These are phyloP conservation scores for Drosophila melanica DNA, from an alignment of 1,140 invertebrate species.

Conservation along the genomic window DNA sequence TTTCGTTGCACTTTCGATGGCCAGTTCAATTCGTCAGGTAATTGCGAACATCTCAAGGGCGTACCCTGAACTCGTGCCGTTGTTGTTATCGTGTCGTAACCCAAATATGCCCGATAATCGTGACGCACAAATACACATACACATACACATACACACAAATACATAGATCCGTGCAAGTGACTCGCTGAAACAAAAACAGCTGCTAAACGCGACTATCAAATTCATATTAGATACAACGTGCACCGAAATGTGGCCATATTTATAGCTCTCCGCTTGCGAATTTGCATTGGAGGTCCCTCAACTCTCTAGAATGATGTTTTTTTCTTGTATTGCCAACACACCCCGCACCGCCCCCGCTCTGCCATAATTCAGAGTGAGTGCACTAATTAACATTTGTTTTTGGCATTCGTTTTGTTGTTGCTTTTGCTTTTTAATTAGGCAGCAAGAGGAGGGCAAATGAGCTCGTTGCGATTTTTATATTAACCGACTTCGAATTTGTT, in stretches of 20 bases:
- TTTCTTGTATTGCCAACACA: slow-evolving; percentile 33
- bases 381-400: slow-evolving; percentile 72
- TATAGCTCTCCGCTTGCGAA: not conserved
- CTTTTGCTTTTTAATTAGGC: slow-evolving; percentile 69
- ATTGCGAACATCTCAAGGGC: slow-evolving; percentile 30
- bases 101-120: slow-evolving; percentile 56
- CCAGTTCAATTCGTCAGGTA: not conserved
- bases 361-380: slow-evolving; percentile 66
- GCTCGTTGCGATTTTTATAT: slow-evolving; percentile 27
- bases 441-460: not conserved
- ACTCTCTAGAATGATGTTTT: slow-evolving; percentile 17
- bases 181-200: slow-evolving; percentile 49
- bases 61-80: slow-evolving; percentile 25
- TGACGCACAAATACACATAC: slow-evolving; percentile 8
- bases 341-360: slow-evolving; percentile 2
- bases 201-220: slow-evolving; percentile 54
- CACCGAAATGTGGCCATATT: slow-evolving; percentile 1
- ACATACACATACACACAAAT: slow-evolving; percentile 21
- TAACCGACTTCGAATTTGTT: slow-evolving; percentile 26
- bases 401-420: slow-evolving; percentile 14
- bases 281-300: slow-evolving; percentile 35
- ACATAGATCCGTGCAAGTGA: slow-evolving; percentile 63
- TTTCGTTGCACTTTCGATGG: slow-evolving; percentile 49
- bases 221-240: not conserved
- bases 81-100: slow-evolving; percentile 27